Percentiles rank a stretch among this genome's conserved stretches.
Conservation (phyloP, 2,797 vertebrate genomes). For the Eulemur coronatus region DNA sequence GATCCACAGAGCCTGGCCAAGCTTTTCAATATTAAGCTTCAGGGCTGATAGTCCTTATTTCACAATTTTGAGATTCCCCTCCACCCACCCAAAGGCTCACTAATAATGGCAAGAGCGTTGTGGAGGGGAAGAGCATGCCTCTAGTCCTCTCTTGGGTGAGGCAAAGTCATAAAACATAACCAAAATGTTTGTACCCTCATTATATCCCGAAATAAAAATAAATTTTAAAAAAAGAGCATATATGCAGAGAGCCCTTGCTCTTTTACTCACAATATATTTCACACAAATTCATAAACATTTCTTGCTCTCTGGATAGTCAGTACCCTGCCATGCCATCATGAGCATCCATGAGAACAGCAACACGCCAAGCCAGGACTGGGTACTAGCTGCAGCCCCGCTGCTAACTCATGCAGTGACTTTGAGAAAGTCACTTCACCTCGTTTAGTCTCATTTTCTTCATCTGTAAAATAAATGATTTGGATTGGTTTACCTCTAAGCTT, state of each 20-base stretch:
- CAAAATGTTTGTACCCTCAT: too few relatives aligned
- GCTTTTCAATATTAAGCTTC: constrained; percentile 20
- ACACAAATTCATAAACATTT: background rate
- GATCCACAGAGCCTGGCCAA: background rate
- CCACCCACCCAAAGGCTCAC: background rate
- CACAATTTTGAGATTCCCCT: background rate
- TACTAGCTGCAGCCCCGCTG: background rate
- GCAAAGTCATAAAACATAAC: too few relatives aligned
- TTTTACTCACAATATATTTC: background rate
- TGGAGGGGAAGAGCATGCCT: too few relatives aligned
- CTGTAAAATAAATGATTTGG: constrained; percentile 20
- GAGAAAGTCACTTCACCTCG: background rate
- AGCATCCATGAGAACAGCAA: background rate
- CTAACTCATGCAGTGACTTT: background rate
- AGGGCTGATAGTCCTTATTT: background rate
- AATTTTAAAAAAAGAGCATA: background rate
- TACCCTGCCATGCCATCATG: background rate
- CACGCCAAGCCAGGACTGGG: background rate
- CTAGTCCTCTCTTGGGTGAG: too few relatives aligned
- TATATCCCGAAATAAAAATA: too few relatives aligned
- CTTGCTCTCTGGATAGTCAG: background rate
- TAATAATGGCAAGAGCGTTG: background rate
- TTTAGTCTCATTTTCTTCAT: background rate
- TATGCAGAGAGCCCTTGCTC: background rate
- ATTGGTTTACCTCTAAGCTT: constrained; percentile 42